Conservation (phyloP, 2,888 invertebrate genomes). For the Endotricha flammealis region DNA sequence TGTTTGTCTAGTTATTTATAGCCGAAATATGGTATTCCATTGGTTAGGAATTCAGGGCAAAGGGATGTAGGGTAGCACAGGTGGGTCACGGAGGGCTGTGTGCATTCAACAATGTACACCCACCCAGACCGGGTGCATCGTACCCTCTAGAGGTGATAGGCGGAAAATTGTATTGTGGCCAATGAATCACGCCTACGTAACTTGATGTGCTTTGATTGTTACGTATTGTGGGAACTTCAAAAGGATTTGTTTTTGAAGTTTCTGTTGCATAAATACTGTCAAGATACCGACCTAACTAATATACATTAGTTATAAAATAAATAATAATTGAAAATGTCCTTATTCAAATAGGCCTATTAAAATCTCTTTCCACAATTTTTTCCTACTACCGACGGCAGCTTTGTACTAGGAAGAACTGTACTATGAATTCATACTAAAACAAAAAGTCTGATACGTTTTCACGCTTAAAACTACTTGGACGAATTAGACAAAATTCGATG, state of each 20-base stretch:
- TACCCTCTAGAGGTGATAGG: slow-evolving; percentile 38
- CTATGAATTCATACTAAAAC: no score
- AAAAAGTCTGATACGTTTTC: no score
- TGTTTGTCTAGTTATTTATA: no score
- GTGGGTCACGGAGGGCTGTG: slow-evolving; percentile 43
- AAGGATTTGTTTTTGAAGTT: slow-evolving; percentile 8
- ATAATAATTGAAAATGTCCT: no score
- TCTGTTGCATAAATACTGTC: background rate
- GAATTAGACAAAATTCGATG: no score
- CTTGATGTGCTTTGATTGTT: slow-evolving; percentile 10
- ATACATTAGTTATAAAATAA: no score
- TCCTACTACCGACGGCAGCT: no score
- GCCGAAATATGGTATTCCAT: background rate
- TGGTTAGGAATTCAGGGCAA: slow-evolving; percentile 41
- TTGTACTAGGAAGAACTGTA: no score
- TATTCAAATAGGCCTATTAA: no score
- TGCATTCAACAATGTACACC: slow-evolving; percentile 51
- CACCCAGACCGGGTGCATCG: slow-evolving; percentile 27
- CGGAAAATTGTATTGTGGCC: slow-evolving; percentile 52
- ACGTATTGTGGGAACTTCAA: slow-evolving; percentile 18
- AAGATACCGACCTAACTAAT: no score
- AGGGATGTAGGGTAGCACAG: slow-evolving; percentile 44
- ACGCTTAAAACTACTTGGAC: no score
- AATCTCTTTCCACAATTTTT: no score
- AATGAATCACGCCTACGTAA: slow-evolving; percentile 29